These are phyloP conservation scores for Elgonia sp. DNA, from an alignment of 2,888 invertebrate species.

Conservation along the genomic window DNA sequence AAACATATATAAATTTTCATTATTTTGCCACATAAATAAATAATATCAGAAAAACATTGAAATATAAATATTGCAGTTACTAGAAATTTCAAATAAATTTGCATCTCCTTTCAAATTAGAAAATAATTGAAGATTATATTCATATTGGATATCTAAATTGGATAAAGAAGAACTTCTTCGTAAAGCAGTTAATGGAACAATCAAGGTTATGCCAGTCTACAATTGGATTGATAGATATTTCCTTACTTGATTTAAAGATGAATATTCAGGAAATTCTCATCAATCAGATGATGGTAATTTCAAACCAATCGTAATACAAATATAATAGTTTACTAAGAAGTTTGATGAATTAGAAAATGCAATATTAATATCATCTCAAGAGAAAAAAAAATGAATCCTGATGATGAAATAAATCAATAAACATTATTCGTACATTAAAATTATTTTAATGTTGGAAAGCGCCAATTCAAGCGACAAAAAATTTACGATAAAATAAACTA, in stretches of 20 bases:
- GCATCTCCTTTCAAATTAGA: constrained; percentile 8
- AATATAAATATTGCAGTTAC: too few species aligned
- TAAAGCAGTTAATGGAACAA: constrained; percentile 53
- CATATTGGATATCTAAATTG: constrained; percentile 17
- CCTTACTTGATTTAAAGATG: constrained; percentile 65
- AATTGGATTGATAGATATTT: constrained; percentile 63
- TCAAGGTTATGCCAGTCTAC: constrained; percentile 47
- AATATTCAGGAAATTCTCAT: constrained; percentile 63
- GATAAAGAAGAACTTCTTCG: constrained; percentile 45
- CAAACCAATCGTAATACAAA: constrained; percentile 55
- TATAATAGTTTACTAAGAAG: constrained; percentile 15
- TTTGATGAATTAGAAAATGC: constrained; percentile 33
- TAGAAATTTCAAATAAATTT: too few species aligned
- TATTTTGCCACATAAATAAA: too few species aligned
- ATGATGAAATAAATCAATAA: too few species aligned
- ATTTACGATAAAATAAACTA: too few species aligned
- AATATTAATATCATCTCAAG: constrained; percentile 48
- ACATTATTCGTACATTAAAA: too few species aligned
- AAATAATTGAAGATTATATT: constrained; percentile 36
- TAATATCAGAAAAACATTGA: too few species aligned
- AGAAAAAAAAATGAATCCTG: constrained; percentile 6
- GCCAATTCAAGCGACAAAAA: too few species aligned
- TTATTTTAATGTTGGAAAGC: too few species aligned
- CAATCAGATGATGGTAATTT: constrained; percentile 58
- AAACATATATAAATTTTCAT: too few species aligned